Base-by-base conservation (phyloP, 2,797 vertebrate species). In the Anguilla pacifica region DNA sequence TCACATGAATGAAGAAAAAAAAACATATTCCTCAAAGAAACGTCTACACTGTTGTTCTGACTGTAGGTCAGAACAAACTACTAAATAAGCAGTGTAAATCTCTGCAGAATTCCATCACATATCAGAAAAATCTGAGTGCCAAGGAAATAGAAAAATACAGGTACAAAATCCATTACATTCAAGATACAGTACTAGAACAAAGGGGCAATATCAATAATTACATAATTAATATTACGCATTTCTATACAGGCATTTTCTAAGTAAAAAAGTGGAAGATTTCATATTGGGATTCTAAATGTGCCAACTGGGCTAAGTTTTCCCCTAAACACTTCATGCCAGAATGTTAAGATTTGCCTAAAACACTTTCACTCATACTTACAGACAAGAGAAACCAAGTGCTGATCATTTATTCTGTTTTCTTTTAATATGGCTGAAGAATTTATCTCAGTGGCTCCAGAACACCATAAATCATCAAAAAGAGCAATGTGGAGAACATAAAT, bases 81-180 rank as follows among this genome's bases (percentile, higher is more conserved):
- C 43, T 70, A 25, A 64, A 61, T 74, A 53, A 74, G 51, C 53
- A 77, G 19, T 49, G 43, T 70, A 49, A 86, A 67, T 72, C 35
- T 35, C 49, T 13, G 49, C 7, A 74, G 13, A n/a, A 86, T 74
- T 72, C 64, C 28, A 70, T 79, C 70, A 77, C 85, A 86, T 51
- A 70, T 70, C 43, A 70, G 67, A 86, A 86, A 74, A 22, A 74
- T 25, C 7, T 31, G 51, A 79, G 28, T 55, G 72, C 5, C 31
- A 49, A 31, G 31, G 17, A 86, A 86, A 86, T 86, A 86, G 51
- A 86, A 85, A 79, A 86, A 86, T 86, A 86, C 85, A 86, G 72
- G 85, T 86, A 74, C 67, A 86, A 86, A 86, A 86, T 79, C n/a
- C 72, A 86, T 51, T 86, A 86, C 85, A 86, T 86, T 86, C 85